Evolutionary conservation across 2,113 vertebrate species (phyloP), one percentile per base, ranked within the genome.

Genomic region (Climacteris rufus): DNA sequence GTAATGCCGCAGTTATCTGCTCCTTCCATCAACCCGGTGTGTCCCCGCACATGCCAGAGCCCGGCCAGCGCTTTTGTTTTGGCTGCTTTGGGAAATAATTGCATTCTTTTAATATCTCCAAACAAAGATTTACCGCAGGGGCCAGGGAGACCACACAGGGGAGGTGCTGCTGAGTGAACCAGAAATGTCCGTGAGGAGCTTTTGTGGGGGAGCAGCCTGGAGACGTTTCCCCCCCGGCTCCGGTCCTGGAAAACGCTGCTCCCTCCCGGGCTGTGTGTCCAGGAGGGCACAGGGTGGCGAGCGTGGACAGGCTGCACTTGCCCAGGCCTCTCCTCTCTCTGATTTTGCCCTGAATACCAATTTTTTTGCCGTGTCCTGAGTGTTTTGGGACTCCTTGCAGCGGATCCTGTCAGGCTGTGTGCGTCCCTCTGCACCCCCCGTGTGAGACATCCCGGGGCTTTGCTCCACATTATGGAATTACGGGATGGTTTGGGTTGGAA

Each of bases 31-130:
- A 22, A 20, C 17, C 24, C 21, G 24, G 63, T 81, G 44, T 54
- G 89, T 88, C 96, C 94, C 74, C 94, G 27, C 94, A 54, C 94
- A 54, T 52, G 69, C 95, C 89, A 30, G 80, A 86, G 92, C 93
- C 2, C 70, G 83, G 91, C 91, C 16, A 76, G 74, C 81, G 77
- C 96, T 72, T 96, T 92, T 92, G 91, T 95, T 96, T 92, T 27
- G 94, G 92, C 94, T 92, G 28, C 94, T 72, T 40, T 91, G 78
- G 94, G 91, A 39, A 95, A 94, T 22, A 74, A 79, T 83, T 35
- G 90, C 96, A 93, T 97, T 97, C 97, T 89, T 97, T 84, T 92
- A 83, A 92, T 86, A 83, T 83, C 88, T 83, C 35, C 72, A 15
- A 63, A 64, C 76, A 82, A 20, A 83, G 91, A 49, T 81, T 94